Conservation (phyloP, 2,797 vertebrate genomes). For the Loriculus beryllinus region DNA sequence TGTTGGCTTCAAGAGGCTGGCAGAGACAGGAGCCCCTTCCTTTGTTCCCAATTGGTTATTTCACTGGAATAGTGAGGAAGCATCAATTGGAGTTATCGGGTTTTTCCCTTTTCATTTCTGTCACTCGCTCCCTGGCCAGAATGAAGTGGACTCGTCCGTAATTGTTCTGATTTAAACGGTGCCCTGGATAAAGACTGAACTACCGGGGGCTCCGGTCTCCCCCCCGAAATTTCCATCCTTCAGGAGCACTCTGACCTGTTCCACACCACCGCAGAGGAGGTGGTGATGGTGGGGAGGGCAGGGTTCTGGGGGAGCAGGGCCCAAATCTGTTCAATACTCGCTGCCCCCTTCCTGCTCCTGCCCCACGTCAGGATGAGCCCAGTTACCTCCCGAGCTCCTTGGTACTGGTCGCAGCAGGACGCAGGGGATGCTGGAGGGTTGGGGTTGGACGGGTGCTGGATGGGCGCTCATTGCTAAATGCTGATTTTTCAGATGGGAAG, state of each 20-base stretch:
- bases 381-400: background rate
- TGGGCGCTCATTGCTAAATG: background rate
- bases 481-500: background rate
- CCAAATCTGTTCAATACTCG: background rate
- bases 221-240: background rate
- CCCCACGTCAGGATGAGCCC: background rate
- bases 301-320: background rate
- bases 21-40: constrained; percentile 11
- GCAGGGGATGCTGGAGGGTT: background rate
- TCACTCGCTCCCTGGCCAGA: background rate
- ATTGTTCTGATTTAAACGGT: constrained; percentile 20
- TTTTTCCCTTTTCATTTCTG: constrained; percentile 20
- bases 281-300: background rate
- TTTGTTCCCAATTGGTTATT: constrained; percentile 49
- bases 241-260: background rate
- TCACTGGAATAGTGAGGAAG: constrained; percentile 9
- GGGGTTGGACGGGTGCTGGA: background rate
- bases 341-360: background rate
- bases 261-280: background rate
- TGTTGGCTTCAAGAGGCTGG: constrained; percentile 2
- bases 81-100: background rate
- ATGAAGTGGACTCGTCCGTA: constrained; percentile 14
- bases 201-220: background rate
- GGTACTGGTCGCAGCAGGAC: background rate
- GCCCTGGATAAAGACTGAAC: background rate